Base-by-base conservation (phyloP, 2,888 invertebrate species). In the Ommatoiulus sabulosus region DNA sequence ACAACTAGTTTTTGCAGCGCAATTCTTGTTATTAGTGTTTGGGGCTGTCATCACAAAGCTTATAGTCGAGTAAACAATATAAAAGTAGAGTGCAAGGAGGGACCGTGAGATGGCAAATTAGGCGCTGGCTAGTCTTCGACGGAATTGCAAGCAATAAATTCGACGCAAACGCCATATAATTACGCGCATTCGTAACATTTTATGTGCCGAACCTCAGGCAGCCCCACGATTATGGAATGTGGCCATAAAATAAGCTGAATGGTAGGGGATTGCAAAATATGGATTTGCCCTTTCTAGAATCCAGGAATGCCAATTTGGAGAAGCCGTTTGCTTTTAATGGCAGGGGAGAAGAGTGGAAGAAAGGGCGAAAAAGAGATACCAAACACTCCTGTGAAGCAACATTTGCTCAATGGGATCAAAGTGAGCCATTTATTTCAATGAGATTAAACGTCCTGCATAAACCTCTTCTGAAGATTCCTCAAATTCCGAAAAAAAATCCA, bases 241-340 rank as follows among this genome's bases (percentile, higher is more conserved):
- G 72, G 24, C 8, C 72, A 72, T 72, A 72, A 72, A 72, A 72
- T 72, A 20, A 24, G 72, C 72, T 72, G 24, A 72, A 72, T 24
- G 72, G 72, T 6, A 63, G 63, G 63, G 63, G 72, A 72, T 24
- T 72, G 72, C 24, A 72, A 72, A 72, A 72, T 72, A 72, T 72
- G 72, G 72, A 72, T 72, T 72, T 72, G 35, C 35, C 72, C 72
- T 72, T 72, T 24, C 24, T 72, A 24, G 72, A 72, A 72, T 72
- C 72, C 72, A 24, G 72, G 72, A 72, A 72, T 72, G 72, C 72
- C 72, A 72, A 72, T 72, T 72, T 72, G 24, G 24, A 24, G 72
- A 72, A 72, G 72, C 24, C 72, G 72, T 72, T 72, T 20, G 72
- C 72, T 72, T 72, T 72, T 72, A 72, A 72, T 72, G n/a, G 72